Conservation (phyloP, 2,113 vertebrate species). For the Pterocles gutturalis region DNA sequence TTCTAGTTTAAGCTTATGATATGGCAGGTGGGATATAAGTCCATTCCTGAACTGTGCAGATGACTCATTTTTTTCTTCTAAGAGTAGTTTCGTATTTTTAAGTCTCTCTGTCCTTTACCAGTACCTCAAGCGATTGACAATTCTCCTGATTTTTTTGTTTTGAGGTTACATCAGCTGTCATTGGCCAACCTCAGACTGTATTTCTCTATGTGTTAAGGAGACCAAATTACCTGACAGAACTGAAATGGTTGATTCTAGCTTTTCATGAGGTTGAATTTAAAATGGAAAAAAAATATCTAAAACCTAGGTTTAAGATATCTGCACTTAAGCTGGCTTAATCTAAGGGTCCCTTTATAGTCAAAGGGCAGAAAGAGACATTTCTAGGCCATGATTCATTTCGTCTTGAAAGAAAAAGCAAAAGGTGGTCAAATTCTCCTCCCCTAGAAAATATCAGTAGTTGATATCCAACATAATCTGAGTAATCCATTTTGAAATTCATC, state of each 20-base stretch:
- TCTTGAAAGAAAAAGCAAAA: background rate
- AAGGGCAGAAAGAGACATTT: background rate
- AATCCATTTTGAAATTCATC: background rate
- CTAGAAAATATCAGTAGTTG: background rate
- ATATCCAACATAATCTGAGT: background rate
- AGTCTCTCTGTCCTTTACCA: background rate
- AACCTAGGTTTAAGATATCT: background rate
- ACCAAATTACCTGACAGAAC: background rate
- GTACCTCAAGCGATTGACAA: background rate
- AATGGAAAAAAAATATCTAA: background rate
- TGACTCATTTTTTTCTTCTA: background rate
- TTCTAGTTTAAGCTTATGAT: background rate
- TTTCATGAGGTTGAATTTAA: background rate
- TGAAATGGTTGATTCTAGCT: background rate
- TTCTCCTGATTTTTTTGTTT: background rate
- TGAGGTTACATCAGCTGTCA: background rate
- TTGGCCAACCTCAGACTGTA: background rate
- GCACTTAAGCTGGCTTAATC: background rate
- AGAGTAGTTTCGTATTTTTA: background rate
- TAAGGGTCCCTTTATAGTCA: background rate
- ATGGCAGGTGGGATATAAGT: background rate
- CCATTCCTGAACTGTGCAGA: background rate
- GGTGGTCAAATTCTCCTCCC: background rate
- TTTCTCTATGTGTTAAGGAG: background rate
- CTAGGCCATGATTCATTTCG: background rate